Base-by-base conservation (phyloP, 1,140 invertebrate genomes). In the Bombus sylvicola region DNA sequence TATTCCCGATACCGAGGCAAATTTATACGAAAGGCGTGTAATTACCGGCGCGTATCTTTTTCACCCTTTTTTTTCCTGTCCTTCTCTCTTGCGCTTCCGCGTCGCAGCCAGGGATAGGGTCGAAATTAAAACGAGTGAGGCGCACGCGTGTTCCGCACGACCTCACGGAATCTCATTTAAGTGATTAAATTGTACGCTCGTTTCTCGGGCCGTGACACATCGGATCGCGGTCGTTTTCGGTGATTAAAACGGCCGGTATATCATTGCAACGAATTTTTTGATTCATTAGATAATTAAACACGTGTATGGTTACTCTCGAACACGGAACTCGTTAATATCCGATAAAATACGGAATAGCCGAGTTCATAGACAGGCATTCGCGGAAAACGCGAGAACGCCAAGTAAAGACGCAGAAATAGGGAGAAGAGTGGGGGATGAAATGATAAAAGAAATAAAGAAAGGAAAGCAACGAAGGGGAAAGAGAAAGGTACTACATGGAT, bases 41-140 rank as follows among this genome's bases (percentile, higher is more conserved):
- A 89, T 88, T 89, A 89, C 69, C 68, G 28, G 53, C 43, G 71
- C 71, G 78, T 37, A 39, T 69, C 82, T 77, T n/a, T n/a, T 5
- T 13, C 34, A 10, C 13, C 22, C 34, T 28, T 28, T 39, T 25
- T 41, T 59, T 34, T 41, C 37, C 41, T 68, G 10, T 78, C n/a
- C 66, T 43, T 39, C 69, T 79, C 39, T 64, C n/a, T 22, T 53
- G 47, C 47, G 5, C 62, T n/a, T 31, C 15, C 15, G 5, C 62
- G 18, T 66, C n/a, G n/a, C 62, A 31, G 10, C 34, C 10, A 31
- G 31, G n/a, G 18, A 39, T 47, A 73, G n/a, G 41, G 59, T 41
- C 37, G 80, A 62, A 59, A 66, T 85, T 59, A 74, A 88, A 77
- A 53, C 84, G 80, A 85, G 34, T 15, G 64, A 57, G 39, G 31